Base-by-base conservation (phyloP, 1,140 invertebrate genomes). In the Pachyrhynchus sulphureomaculatus region DNA sequence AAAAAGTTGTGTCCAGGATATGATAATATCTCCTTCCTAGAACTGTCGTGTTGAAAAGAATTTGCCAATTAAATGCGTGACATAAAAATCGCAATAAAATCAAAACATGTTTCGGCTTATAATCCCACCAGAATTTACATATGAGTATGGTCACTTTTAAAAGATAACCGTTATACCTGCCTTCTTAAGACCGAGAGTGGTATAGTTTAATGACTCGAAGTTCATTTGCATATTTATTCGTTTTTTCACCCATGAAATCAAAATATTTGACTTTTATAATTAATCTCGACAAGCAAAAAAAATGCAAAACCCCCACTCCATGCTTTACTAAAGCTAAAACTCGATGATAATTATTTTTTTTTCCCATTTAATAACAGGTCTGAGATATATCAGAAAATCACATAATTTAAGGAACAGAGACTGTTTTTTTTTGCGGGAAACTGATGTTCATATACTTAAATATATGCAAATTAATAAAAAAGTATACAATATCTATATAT, bases 101-200 rank as follows among this genome's bases (percentile, higher is more conserved):
- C 37, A 52, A 52, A 52, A 52, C 49, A 52, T 52, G 49, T 52
- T 52, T 36, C 10, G 49, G 34, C n/a, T 52, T 37, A 52, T 52
- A 52, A 52, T 54, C 26, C 36, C 23, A 37, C 36, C 37, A 15
- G 4, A 45, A 45, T 45, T 45, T 45, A 24, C 42, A 41, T 54
- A 29, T 54, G 20, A 37, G 52, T 20, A 42, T 1, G 12, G 34
- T 4, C 32, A 52, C 34, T 39, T 52, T 52, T 6, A 45, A 52
- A 52, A 32, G 36, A 42, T 36, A 29, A 54, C 52, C 52, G 52
- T 54, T 54, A 54, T 54, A 32, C 41, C 21, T 42, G 20, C 52
- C 52, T 18, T 42, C 34, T 52, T 39, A 29, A 29, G 6, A 10
- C 12, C 2, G 23, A 52, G 49, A 52, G 33, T 42, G 33, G 6